Evolutionary conservation across 2,888 invertebrate species (phyloP).

Genomic region (Agrotis segetum): DNA sequence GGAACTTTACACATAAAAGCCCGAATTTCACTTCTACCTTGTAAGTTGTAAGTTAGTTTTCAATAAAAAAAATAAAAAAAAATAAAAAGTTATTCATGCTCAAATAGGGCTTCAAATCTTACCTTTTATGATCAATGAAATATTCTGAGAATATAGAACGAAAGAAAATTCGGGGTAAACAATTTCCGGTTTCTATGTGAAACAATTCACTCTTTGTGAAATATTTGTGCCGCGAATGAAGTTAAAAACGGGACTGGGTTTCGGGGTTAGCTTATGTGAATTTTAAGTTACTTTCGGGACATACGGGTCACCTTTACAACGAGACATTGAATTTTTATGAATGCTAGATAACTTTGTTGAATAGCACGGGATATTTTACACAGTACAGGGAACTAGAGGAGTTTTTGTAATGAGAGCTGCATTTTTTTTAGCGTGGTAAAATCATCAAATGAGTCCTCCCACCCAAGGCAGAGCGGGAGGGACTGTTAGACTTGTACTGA

Average conservation of each 20-base stretch:
- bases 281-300: conserved; percentile 45
- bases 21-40: no score
- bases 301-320: conserved; percentile 33
- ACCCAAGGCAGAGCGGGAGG: no score
- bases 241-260: conserved; percentile 42
- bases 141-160: conserved; percentile 52
- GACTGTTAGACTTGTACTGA: no score
- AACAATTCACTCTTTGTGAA: conserved; percentile 63
- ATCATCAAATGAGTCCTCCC: no score
- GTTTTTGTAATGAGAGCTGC: no score
- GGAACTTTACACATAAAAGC: no score
- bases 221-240: conserved; percentile 56
- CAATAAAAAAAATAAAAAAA: not conserved
- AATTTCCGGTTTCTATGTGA: conserved; percentile 45
- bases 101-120: conserved; percentile 15
- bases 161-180: conserved; percentile 52
- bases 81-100: conserved; percentile 58
- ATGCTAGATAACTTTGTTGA: not conserved
- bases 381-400: not conserved
- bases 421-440: no score
- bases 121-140: conserved; percentile 58
- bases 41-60: no score
- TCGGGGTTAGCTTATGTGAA: conserved; percentile 31
- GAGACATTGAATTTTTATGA: conserved; percentile 17
- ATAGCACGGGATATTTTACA: not conserved